phyloP scores from a whole-genome alignment of 2,888 invertebrate genomes.

The Augiades crinisus region DNA sequence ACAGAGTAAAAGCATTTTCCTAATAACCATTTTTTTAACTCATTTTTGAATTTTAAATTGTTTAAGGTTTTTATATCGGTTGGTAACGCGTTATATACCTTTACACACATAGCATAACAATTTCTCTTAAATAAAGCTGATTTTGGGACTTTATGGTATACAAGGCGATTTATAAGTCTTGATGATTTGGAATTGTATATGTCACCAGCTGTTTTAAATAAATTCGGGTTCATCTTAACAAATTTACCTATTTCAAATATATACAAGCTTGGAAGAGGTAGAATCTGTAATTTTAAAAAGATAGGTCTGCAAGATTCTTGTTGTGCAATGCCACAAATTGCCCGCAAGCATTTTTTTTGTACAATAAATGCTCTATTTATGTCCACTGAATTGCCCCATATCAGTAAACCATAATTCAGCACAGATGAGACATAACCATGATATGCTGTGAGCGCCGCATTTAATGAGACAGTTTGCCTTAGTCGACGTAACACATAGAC shows the following conservation, averaged over 20 bases:
- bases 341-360: conserved; percentile 10
- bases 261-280: not conserved
- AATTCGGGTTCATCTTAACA: conserved; percentile 10
- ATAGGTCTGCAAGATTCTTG: conserved; percentile 8
- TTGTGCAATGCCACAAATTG: conserved; percentile 5
- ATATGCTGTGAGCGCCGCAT: conserved; percentile 11
- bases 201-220: not conserved
- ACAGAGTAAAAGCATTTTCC: not conserved
- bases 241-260: not conserved
- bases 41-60: not conserved
- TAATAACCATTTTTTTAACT: not conserved
- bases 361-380: not conserved
- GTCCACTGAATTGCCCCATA: conserved; percentile 13
- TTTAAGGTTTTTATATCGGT: not conserved
- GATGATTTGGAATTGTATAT: not conserved
- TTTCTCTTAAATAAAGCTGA: not conserved
- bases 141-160: not conserved
- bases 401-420: not conserved
- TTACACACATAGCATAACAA: not conserved
- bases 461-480: not conserved
- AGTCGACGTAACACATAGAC: not conserved
- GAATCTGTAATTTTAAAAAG: not conserved
- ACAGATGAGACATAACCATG: conserved; percentile 17
- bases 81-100: not conserved
- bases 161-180: not conserved